phyloP scores from a whole-genome alignment of 2,797 vertebrate genomes.

The Acanthopagrus latus region DNA sequence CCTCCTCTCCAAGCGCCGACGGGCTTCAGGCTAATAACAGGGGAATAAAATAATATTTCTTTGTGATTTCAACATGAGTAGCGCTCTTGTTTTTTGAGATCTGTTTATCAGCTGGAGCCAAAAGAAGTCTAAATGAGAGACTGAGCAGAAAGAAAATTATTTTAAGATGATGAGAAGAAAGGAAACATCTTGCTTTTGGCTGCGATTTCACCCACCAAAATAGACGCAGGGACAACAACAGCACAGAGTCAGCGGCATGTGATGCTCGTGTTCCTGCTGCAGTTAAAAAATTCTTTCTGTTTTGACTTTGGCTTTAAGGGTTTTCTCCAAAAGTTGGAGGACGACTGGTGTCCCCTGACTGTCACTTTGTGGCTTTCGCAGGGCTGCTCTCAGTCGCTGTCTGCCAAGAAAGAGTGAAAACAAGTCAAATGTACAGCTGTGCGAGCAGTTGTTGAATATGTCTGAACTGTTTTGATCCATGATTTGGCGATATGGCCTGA shows the following conservation, averaged over 20 bases:
- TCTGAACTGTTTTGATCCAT: constrained; percentile 1
- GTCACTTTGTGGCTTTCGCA: constrained; percentile 26
- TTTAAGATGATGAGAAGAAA: constrained; percentile 64
- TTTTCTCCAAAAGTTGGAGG: constrained; percentile 43
- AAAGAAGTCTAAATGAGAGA: constrained; percentile 58
- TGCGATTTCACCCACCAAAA: constrained; percentile 48
- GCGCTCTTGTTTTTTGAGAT: constrained; percentile 58
- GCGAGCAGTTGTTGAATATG: background rate
- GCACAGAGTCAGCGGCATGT: constrained; percentile 38
- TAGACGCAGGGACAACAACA: constrained; percentile 22
- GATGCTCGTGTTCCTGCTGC: constrained; percentile 42
- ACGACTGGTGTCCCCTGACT: constrained; percentile 38
- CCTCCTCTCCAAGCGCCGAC: constrained; percentile 44
- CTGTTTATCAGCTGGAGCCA: constrained; percentile 68
- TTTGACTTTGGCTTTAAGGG: constrained; percentile 40
- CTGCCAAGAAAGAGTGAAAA: constrained; percentile 45
- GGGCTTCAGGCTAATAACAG: constrained; percentile 65
- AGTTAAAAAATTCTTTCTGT: constrained; percentile 24
- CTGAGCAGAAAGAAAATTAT: constrained; percentile 56
- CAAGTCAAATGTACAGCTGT: constrained; percentile 11
- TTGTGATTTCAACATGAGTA: background rate
- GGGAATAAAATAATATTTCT: constrained; percentile 25
- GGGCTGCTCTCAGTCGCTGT: constrained; percentile 2
- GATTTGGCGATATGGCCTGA: too few species aligned
- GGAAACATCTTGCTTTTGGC: constrained; percentile 61